Base-by-base conservation (phyloP, 2,113 vertebrate genomes). In the Martes martes region DNA sequence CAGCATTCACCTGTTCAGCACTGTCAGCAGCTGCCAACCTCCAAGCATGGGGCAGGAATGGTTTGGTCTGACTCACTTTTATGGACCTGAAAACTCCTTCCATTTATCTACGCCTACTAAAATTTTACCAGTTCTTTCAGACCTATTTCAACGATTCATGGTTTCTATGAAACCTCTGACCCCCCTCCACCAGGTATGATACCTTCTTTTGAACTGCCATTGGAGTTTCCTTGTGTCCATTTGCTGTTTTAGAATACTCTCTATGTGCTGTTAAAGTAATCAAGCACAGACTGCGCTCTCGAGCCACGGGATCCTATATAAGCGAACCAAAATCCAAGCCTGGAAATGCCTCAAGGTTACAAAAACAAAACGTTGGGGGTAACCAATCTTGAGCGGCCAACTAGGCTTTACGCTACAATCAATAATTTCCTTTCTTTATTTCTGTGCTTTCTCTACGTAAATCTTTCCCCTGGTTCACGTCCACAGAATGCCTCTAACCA, bases 41-140 rank as follows among this genome's bases (percentile, higher is more conserved):
- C 80, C 36, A 55, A 5, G 79, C n/a, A 50, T n/a, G n/a, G 16
- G 39, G 31, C 31, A 47, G 11, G 26, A 94, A 88, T 63, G 57
- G 36, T 55, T 96, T 24, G 50, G 31, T 90, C 50, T 57, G 92
- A 94, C 67, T 94, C 52, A 18, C 14, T 93, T 59, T 57, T 50
- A 24, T 4, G 55, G 28, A 6, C 39, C 45, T 23, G n/a, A 23
- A 92, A 57, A 78, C 4, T 36, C 36, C 33, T 71, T 89, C 26
- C 67, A 19, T 73, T 71, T 57, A 57, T 52, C 65, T 85, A 42
- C n/a, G 11, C 55, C 87, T 76, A 3, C 63, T 80, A 8, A 93
- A 24, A 28, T 36, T 61, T 61, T 42, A 79, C 4, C 24, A 50
- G 10, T 73, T 52, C 31, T 39, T 89, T 92, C 18, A 55, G 26